Percentiles rank a stretch among this genome's conserved stretches.
These are phyloP conservation scores for Pseudorasbora parva DNA, from an alignment of 2,113 vertebrate species.

Conservation along the genomic window DNA sequence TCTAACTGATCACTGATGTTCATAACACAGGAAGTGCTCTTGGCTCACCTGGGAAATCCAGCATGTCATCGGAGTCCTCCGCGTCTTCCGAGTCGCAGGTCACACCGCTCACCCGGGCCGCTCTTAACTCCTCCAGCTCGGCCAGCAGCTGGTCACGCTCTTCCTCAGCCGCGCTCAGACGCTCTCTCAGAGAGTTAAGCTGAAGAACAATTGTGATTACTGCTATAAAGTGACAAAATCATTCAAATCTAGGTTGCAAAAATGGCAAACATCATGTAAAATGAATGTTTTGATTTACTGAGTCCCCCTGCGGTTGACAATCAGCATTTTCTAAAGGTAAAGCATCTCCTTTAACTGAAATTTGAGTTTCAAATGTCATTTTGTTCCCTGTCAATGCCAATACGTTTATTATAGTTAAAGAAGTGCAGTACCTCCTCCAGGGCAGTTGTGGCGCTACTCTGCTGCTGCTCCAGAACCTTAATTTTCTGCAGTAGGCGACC, in stretches of 20 bases:
- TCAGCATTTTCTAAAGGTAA: not conserved
- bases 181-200: slow-evolving; percentile 81
- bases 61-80: slow-evolving; percentile 85
- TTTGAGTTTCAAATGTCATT: not conserved
- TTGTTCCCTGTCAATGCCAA: not conserved
- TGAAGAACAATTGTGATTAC: slow-evolving; percentile 56
- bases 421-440: slow-evolving; percentile 74
- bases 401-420: not conserved
- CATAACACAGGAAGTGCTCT: not conserved
- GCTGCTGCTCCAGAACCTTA: slow-evolving; percentile 86
- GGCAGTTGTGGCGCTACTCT: slow-evolving; percentile 76
- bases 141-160: slow-evolving; percentile 82
- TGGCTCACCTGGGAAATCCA: slow-evolving; percentile 83
- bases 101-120: slow-evolving; percentile 72
- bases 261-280: no score
- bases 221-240: not conserved
- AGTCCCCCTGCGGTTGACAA: not conserved
- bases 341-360: not conserved
- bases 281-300: no score
- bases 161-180: slow-evolving; percentile 73
- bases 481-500: slow-evolving; percentile 92
- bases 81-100: slow-evolving; percentile 73
- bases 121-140: slow-evolving; percentile 82
- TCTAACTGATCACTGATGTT: not conserved
- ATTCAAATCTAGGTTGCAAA: no score